Evolutionary conservation across 2,888 invertebrate species (phyloP).

Genomic region (Erynnis tages): DNA sequence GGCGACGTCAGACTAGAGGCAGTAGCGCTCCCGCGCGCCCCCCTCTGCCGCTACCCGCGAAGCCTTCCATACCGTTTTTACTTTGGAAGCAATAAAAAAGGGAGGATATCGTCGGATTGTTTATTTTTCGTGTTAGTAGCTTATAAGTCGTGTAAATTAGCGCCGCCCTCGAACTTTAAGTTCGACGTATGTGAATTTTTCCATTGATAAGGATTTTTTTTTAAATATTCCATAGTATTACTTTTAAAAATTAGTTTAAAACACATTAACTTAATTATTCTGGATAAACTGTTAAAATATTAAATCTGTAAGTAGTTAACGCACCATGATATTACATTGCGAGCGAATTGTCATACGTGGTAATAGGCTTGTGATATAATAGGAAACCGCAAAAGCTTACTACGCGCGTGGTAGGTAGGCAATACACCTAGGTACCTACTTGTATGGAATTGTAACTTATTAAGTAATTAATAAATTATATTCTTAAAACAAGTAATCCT

Average conservation of each 20-base stretch:
- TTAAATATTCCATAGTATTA: not conserved
- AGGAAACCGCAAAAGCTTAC: not conserved
- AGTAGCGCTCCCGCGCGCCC: slow-evolving; percentile 75
- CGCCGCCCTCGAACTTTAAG: slow-evolving; percentile 58
- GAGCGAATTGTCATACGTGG: no score
- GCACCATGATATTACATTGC: no score
- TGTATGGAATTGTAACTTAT: no score
- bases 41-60: slow-evolving; percentile 45
- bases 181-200: slow-evolving; percentile 58
- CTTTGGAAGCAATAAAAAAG: slow-evolving; percentile 75
- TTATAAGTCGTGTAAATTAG: slow-evolving; percentile 77
- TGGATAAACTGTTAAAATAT: no score
- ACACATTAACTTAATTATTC: no score
- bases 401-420: not conserved
- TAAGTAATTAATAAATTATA: no score
- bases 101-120: slow-evolving; percentile 73
- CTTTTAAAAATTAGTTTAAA: not conserved
- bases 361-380: not conserved
- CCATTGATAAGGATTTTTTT: slow-evolving; percentile 49
- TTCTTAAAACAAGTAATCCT: no score
- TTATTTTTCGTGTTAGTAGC: slow-evolving; percentile 79
- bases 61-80: slow-evolving; percentile 71
- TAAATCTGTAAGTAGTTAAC: no score
- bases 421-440: not conserved
- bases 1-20: slow-evolving; percentile 61